Conservation (phyloP, 2,113 vertebrate genomes). For the Gobiocypris rarus region DNA sequence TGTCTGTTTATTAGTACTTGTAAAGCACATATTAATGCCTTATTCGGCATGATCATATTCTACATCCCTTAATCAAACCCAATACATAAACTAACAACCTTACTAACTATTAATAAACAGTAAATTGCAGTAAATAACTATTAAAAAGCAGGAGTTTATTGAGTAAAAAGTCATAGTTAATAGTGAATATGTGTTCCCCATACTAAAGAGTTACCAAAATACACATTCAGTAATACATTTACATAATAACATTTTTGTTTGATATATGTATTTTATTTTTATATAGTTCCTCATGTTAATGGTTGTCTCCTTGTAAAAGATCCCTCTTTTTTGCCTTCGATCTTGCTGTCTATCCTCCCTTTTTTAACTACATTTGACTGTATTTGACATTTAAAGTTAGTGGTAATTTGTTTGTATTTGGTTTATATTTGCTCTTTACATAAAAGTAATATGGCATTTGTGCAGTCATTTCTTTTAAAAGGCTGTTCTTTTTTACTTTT, state of each 20-base stretch:
- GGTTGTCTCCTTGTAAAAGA: background rate
- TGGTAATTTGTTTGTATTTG: background rate
- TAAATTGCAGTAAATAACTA: no score
- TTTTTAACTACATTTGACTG: background rate
- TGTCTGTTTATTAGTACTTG: no score
- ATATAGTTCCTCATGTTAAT: background rate
- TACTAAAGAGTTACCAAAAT: no score
- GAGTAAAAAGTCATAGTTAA: no score
- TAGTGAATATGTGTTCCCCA: no score
- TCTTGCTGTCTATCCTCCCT: background rate
- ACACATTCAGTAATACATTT: background rate
- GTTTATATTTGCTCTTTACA: background rate
- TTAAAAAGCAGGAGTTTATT: no score
- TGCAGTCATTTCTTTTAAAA: background rate
- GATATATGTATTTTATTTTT: background rate
- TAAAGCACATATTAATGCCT: no score
- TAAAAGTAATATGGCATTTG: background rate
- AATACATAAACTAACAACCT: no score
- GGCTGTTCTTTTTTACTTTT: background rate
- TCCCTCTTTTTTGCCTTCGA: background rate
- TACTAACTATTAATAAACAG: no score
- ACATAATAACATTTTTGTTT: background rate
- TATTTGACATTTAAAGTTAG: constrained; percentile 12
- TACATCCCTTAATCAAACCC: no score
- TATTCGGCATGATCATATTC: no score